Evolutionary conservation across 64 coral and sea anemone genomes (phyloP).

Genomic region (Anthopleura sola): DNA sequence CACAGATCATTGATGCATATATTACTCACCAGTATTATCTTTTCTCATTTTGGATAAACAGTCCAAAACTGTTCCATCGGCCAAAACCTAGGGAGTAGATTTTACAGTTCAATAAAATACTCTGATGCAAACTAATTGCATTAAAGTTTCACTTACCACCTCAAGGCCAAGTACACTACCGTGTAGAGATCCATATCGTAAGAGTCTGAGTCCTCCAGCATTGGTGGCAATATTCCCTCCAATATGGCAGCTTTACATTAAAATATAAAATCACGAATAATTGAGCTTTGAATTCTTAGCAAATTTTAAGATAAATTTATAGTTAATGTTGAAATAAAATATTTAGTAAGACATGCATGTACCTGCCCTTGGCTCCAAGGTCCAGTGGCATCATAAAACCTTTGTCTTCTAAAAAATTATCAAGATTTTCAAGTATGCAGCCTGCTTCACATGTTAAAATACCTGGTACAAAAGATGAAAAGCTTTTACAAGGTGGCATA

Average conservation of each 20-base stretch:
- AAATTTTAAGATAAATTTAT: too few species aligned
- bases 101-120: neutral
- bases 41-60: conserved; percentile 81
- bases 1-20: too few species aligned
- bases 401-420: conserved; percentile 64
- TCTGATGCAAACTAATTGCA: too few species aligned
- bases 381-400: conserved; percentile 96
- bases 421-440: conserved; percentile 86
- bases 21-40: conserved; percentile 77
- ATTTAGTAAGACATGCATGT: too few species aligned
- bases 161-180: conserved; percentile 93
- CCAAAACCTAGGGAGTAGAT: conserved; percentile 46
- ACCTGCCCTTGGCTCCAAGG: conserved; percentile 95
- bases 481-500: too few species aligned
- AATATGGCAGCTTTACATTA: conserved; percentile 74
- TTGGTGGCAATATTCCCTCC: conserved; percentile 97
- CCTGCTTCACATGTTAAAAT: conserved; percentile 93
- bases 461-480: conserved; percentile 42
- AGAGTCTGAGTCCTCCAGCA: conserved; percentile 78
- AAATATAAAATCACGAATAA: neutral
- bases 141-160: conserved; percentile 43
- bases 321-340: too few species aligned
- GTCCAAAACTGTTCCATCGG: conserved; percentile 85
- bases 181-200: conserved; percentile 92
- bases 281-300: neutral